Evolutionary conservation across 2,888 invertebrate species (phyloP).

Genomic region (Erebia epiphron): DNA sequence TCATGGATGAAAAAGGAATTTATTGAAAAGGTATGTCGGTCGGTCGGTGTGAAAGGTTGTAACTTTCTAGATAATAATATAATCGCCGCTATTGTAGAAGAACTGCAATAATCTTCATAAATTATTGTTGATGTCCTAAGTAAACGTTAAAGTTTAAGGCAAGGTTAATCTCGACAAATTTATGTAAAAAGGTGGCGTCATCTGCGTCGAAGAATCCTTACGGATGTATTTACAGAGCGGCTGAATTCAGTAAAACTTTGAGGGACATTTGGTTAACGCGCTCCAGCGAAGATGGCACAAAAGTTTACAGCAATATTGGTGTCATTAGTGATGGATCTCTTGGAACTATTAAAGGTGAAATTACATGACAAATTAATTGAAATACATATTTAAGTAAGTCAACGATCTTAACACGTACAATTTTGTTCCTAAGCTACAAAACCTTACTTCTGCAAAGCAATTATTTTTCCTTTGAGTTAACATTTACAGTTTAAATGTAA

Average conservation of each 20-base stretch:
- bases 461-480: too few species aligned
- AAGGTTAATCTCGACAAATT: slow-evolving; percentile 31
- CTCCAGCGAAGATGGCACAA: slow-evolving; percentile 40
- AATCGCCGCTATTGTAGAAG: background rate
- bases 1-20: slow-evolving; percentile 72
- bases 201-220: slow-evolving; percentile 61
- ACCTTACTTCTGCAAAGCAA: too few species aligned
- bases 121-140: slow-evolving; percentile 4
- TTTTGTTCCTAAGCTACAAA: too few species aligned
- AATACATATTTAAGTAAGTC: background rate
- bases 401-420: too few species aligned
- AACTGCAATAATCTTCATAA: background rate
- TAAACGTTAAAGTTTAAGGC: slow-evolving; percentile 5
- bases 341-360: slow-evolving; percentile 66
- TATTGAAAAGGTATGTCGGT: slow-evolving; percentile 59
- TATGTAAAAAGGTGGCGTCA: slow-evolving; percentile 48
- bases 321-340: slow-evolving; percentile 71
- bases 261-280: slow-evolving; percentile 59
- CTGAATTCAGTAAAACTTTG: slow-evolving; percentile 57
- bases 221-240: slow-evolving; percentile 63
- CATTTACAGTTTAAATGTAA: too few species aligned
- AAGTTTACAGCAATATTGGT: slow-evolving; percentile 56
- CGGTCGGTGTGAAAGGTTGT: background rate
- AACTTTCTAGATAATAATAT: too few species aligned
- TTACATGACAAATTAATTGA: background rate